Conservation (phyloP, 2,113 vertebrate species). For the Falco punctatus region DNA sequence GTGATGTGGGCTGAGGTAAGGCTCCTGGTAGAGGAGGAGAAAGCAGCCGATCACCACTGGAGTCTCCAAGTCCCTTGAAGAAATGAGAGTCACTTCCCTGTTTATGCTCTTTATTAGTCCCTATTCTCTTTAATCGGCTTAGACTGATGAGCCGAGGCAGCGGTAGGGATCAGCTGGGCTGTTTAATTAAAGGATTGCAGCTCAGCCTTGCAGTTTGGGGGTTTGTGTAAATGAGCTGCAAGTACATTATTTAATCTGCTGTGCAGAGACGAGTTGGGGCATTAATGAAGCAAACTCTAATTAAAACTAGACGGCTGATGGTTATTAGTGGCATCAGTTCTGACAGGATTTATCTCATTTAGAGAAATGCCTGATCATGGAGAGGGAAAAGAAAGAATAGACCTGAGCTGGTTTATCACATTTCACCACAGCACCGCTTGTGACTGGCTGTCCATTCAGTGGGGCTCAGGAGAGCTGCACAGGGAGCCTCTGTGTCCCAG, state of each 20-base stretch:
- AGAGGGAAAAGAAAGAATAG: slow-evolving; percentile 5
- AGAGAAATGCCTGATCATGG: slow-evolving; percentile 37
- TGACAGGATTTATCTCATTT: slow-evolving; percentile 69
- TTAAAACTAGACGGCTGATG: slow-evolving; percentile 72
- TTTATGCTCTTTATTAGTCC: slow-evolving; percentile 61
- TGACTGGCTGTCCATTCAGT: background rate
- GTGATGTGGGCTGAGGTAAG: background rate
- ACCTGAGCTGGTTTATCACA: background rate
- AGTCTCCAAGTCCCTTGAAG: slow-evolving; percentile 50
- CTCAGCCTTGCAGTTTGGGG: slow-evolving; percentile 54
- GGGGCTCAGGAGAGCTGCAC: background rate
- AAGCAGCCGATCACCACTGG: background rate
- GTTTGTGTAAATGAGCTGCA: slow-evolving; percentile 53
- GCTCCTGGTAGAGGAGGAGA: background rate
- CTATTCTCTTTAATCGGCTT: slow-evolving; percentile 66
- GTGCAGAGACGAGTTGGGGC: slow-evolving; percentile 53
- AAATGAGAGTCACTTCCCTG: slow-evolving; percentile 52
- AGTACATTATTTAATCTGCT: slow-evolving; percentile 70
- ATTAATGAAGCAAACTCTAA: slow-evolving; percentile 77
- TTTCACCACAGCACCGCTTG: slow-evolving; percentile 14
- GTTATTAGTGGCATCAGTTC: slow-evolving; percentile 71
- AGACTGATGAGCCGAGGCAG: slow-evolving; percentile 55
- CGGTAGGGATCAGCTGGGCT: slow-evolving; percentile 48
- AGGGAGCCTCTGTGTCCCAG: background rate
- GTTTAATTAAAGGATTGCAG: slow-evolving; percentile 71